Evolutionary conservation across 1,140 invertebrate genomes (phyloP).

Genomic region (Ceratoteleas bidentatus): DNA sequence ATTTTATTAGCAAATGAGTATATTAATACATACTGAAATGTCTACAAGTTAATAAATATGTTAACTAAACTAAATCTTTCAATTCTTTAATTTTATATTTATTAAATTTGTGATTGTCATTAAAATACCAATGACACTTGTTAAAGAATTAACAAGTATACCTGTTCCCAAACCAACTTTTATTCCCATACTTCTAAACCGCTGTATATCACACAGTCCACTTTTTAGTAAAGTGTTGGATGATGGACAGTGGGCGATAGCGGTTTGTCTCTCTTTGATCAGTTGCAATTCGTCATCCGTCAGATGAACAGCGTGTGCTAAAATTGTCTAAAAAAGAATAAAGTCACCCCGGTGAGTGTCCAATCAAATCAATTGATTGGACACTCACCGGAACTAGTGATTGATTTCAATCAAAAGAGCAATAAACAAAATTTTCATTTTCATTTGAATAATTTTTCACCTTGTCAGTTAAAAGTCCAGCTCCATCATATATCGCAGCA

Average conservation of each 20-base stretch:
- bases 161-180: constrained; percentile 93
- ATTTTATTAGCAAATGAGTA: too few relatives aligned
- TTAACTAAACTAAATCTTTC: too few relatives aligned
- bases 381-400: background rate
- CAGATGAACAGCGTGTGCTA: constrained; percentile 92
- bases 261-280: constrained; percentile 83
- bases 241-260: constrained; percentile 92
- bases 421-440: background rate
- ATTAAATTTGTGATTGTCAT: too few relatives aligned
- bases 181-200: constrained; percentile 84
- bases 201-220: constrained; percentile 90
- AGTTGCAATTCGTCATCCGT: constrained; percentile 86
- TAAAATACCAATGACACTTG: background rate
- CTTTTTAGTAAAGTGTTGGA: constrained; percentile 93
- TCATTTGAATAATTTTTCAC: constrained; percentile 76
- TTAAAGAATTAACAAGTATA: constrained; percentile 71
- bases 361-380: too few relatives aligned
- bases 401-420: background rate
- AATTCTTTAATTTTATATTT: constrained; percentile 26
- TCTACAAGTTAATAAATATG: too few relatives aligned
- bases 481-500: constrained; percentile 88
- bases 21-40: too few relatives aligned
- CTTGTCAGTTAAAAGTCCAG: constrained; percentile 87
- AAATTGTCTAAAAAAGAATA: constrained; percentile 82
- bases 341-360: background rate